Evolutionary conservation across 2,888 invertebrate species (phyloP), one percentile per base, ranked within the genome.

Genomic region (Acanthosoma haemorrhoidale): DNA sequence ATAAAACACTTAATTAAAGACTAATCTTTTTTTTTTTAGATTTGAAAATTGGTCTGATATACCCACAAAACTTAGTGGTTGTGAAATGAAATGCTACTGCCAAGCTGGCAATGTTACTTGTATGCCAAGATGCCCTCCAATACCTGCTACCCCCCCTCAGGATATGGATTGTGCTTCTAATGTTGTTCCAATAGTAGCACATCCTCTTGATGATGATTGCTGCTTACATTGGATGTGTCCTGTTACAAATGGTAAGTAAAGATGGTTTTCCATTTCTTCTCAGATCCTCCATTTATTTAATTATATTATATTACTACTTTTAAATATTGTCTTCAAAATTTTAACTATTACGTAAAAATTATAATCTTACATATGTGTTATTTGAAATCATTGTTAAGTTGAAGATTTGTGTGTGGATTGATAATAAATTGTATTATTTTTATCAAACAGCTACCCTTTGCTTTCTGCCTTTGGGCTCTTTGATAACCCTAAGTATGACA

Each of bases 21-120:
- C 31, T 59, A 32, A 36, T 6, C 11, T n/a, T n/a, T 29, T 15
- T n/a, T 29, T 72, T 74, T 79, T 71, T 74, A 83, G 83, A 16
- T 85, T 87, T 72, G 85, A 84, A 38, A 93, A 94, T 79, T 93
- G 91, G 89, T 89, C 89, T 69, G 88, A 89, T 76, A 86, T 95
- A 58, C 94, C 94, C 0, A 81, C 85, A 8, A 86, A 89, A 68
- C 81, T 94, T 3, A 91, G 92, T 11, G 91, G 93, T 64, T 95
- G 94, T 77, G 91, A 93, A 73, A 86, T 90, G 75, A 85, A 89
- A 75, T 95, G 94, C 78, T 92, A 88, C 78, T 95, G 94, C 78
- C 92, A 94, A 79, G 88, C 89, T 79, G 93, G 94, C 15, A 91
- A 90, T 74, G 84, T 95, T 16, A 90, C 92, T 73, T 95, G 95